Percentiles rank a stretch among this genome's conserved stretches.
phyloP scores from a whole-genome alignment of 2,797 vertebrate genomes.

The Distichodus sexfasciatus region DNA sequence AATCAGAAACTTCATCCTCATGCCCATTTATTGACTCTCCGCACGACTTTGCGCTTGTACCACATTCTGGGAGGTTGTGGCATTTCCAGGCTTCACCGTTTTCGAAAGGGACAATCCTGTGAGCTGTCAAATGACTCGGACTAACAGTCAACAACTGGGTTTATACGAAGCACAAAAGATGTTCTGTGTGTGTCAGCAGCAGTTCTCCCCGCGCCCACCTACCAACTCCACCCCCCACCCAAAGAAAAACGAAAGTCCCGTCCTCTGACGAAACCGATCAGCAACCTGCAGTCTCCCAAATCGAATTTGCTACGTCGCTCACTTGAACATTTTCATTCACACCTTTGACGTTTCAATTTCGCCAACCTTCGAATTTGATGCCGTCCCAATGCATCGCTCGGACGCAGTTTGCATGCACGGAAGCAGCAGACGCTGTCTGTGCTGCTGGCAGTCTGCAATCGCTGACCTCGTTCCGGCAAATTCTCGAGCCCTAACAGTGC shows the following conservation, averaged over 20 bases:
- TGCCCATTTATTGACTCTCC: too few relatives aligned
- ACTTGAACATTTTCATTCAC: background rate
- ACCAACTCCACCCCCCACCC: too few relatives aligned
- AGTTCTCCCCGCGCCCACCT: slow-evolving; percentile 5
- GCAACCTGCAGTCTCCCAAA: too few relatives aligned
- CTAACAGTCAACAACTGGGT: slow-evolving; percentile 2
- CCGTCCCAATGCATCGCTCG: background rate
- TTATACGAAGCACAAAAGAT: slow-evolving; percentile 36
- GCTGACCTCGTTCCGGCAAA: slow-evolving; percentile 28
- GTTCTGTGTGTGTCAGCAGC: slow-evolving; percentile 29
- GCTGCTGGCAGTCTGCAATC: background rate
- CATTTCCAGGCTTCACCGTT: too few relatives aligned
- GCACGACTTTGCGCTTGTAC: too few relatives aligned
- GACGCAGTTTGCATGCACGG: slow-evolving; percentile 10
- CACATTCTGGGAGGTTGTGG: too few relatives aligned
- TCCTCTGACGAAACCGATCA: too few relatives aligned
- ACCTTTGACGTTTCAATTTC: background rate
- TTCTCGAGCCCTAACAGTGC: too few relatives aligned
- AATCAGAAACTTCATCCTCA: too few relatives aligned
- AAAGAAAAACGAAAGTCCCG: slow-evolving; percentile 6
- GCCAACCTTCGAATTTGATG: background rate
- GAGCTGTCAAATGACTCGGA: slow-evolving; percentile 21
- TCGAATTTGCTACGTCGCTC: too few relatives aligned
- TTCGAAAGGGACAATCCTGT: background rate
- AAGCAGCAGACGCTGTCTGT: background rate